Evolutionary conservation across 37 sponge, comb jelly and placozoan genomes (phyloP), one percentile per base, ranked within the genome.

Genomic region (Hormiphora californensis): DNA sequence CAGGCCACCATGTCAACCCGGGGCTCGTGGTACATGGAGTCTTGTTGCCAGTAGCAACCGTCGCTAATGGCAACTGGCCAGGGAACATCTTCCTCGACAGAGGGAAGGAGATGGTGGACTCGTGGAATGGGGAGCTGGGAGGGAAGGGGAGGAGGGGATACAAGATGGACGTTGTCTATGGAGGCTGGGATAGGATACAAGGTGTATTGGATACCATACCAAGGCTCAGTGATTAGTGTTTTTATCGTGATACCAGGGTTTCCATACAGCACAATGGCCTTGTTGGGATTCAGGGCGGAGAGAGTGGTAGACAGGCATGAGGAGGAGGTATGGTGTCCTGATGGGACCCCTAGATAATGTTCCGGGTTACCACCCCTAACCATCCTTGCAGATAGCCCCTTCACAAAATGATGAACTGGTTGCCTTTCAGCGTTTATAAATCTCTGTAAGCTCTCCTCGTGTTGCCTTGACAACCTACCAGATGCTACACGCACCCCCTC

Each of bases 21-120:
- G 22, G 81, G 81, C n/a, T n/a, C 43, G 81, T 73, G 81, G 81
- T 43, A 73, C n/a, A 46, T 73, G 46, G 9, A 73, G 81, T 73
- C 81, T 28, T 73, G 81, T 28, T 73, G 81, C 81, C 81, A 73
- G 46, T 46, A 73, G n/a, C 1, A 4, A 11, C 38, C 27, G 44
- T 73, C 27, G 39, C n/a, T n/a, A 3, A 73, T 19, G 28, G 40
- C 38, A 15, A 22, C 5, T 4, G 81, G 81, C 81, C 81, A 73
- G 23, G n/a, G n/a, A n/a, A n/a, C n/a, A n/a, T n/a, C n/a, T n/a
- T n/a, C n/a, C n/a, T n/a, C n/a, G n/a, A n/a, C n/a, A n/a, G n/a
- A n/a, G n/a, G n/a, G n/a, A n/a, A n/a, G n/a, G n/a, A n/a, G n/a
- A n/a, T n/a, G n/a, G n/a, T n/a, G n/a, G n/a, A n/a, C n/a, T n/a